Evolutionary conservation across 2,113 vertebrate species (phyloP), one percentile per base, ranked within the genome.

Genomic region (Atlantisia rogersi): DNA sequence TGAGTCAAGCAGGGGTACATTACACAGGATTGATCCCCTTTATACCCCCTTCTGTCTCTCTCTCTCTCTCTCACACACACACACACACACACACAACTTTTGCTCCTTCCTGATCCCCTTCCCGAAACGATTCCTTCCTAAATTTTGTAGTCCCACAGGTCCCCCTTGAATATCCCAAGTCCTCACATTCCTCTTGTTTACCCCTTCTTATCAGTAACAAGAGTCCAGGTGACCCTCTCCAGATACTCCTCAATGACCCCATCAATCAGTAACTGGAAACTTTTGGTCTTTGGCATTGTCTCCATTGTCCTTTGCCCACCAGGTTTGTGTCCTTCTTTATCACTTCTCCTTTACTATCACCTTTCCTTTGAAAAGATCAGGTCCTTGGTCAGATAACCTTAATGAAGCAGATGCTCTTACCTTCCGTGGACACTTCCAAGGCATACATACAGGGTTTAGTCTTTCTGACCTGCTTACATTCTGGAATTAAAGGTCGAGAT

Each of bases 11-110:
- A n/a, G 35, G 26, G 12, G 20, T 16, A 29, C 16, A 12, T 64
- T 40, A 58, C 28, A 24, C 29, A 8, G 0, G 0, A 24, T 0
- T 13, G 15, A 37, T 25, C 21, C 28, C 32, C 63, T 35, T 46
- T 50, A 59, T 7, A 39, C 4, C 10, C 6, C 18, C 44, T 62
- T 65, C 59, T 69, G 22, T 22, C 75, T 65, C 11, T 40, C 40
- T 35, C 35, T 35, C 35, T 35, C 35, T 35, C 35, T 35, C 35
- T 35, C 39, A 8, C 39, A 39, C 28, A 81, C 62, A 11, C 25
- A 26, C 18, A 4, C 35, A 44, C 44, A 46, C 44, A 46, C 17
- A 46, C 44, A 18, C 44, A 46, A 17, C 44, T 46, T 78, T 79
- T 67, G 17, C 40, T 88, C 37, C 48, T 79, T 79, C 28, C 13